Percentiles rank a stretch among this genome's conserved stretches.
These are phyloP conservation scores for Pangasius larnaudii DNA, from an alignment of 2,797 vertebrate species.

Conservation along the genomic window DNA sequence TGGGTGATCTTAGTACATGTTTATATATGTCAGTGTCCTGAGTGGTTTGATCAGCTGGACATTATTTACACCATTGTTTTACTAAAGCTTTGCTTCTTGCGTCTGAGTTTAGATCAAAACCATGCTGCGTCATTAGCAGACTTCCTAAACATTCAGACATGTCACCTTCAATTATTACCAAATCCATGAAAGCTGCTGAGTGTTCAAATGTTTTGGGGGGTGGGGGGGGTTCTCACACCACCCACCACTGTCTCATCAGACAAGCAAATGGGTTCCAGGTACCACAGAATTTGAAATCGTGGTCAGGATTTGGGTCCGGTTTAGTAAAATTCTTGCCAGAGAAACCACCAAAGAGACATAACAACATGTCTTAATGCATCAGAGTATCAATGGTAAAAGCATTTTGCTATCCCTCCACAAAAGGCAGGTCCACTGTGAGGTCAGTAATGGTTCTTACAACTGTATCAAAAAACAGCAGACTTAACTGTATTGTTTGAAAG, in stretches of 20 bases:
- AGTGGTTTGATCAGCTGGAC: conserved; percentile 53
- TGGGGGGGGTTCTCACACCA: not conserved
- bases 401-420: not conserved
- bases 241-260: conserved; percentile 18
- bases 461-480: conserved; percentile 8
- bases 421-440: not conserved
- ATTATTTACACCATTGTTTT: conserved; percentile 50
- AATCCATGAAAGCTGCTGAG: conserved; percentile 20
- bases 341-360: not conserved
- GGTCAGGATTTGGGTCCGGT: not conserved
- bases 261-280: conserved; percentile 27
- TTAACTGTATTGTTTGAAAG: conserved; percentile 61
- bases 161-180: conserved; percentile 49
- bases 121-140: conserved; percentile 47
- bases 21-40: conserved; percentile 43
- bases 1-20: conserved; percentile 47
- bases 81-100: conserved; percentile 41
- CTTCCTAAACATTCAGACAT: conserved; percentile 41
- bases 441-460: conserved; percentile 13
- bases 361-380: not conserved
- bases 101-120: conserved; percentile 37
- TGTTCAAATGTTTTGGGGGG: not conserved
- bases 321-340: not conserved
- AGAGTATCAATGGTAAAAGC: not conserved
- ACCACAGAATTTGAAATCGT: not conserved